Percentiles rank a stretch among this genome's conserved stretches.
Conservation (phyloP, 2,888 invertebrate genomes). For the Itoplectis maculator region DNA sequence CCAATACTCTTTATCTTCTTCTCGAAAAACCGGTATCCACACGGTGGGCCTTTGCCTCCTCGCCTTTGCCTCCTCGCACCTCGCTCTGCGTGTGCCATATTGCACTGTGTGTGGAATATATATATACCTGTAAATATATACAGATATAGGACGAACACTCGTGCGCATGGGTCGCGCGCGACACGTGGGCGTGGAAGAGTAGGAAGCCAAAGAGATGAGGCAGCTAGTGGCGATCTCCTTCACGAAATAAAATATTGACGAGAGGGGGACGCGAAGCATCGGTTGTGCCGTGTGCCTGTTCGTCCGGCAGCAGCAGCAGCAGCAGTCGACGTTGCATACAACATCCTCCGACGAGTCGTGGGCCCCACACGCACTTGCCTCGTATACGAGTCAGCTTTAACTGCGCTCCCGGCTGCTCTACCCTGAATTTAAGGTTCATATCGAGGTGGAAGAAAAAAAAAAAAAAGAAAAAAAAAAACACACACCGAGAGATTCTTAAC, state of each 20-base stretch:
- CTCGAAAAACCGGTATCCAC: constrained; percentile 65
- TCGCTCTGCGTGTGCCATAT: not conserved
- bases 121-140: not conserved
- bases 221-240: constrained; percentile 69
- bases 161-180: constrained; percentile 57
- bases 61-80: constrained; percentile 53
- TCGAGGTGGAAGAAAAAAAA: constrained; percentile 52
- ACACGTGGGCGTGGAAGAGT: constrained; percentile 69
- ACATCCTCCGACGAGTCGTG: constrained; percentile 43
- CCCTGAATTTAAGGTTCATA: constrained; percentile 65
- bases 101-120: constrained; percentile 5
- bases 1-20: constrained; percentile 53
- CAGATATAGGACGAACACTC: no score
- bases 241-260: constrained; percentile 71
- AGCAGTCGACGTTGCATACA: no score
- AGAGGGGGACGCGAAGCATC: constrained; percentile 53
- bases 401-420: constrained; percentile 56
- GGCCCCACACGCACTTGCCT: constrained; percentile 61
- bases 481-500: no score
- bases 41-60: constrained; percentile 69
- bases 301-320: constrained; percentile 61
- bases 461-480: constrained; percentile 37
- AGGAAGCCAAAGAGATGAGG: constrained; percentile 67
- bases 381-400: constrained; percentile 61
- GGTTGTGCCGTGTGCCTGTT: constrained; percentile 64